Conservation (phyloP, 2,888 invertebrate genomes). For the Coecobrya sp. region DNA sequence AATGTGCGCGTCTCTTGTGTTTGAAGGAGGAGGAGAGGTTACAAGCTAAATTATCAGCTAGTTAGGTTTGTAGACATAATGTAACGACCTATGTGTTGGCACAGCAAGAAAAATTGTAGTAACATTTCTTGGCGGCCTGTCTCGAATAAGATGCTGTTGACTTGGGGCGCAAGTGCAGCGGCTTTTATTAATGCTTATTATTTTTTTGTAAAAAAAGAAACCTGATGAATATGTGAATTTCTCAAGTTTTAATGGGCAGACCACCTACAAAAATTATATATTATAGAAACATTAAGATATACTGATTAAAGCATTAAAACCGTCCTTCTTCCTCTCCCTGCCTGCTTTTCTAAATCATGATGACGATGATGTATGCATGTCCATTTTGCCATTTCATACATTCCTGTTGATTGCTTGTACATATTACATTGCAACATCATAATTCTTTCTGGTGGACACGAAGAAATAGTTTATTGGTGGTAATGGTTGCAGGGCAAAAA, state of each 20-base stretch:
- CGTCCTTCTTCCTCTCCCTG: constrained; percentile 68
- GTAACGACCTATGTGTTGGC: constrained; percentile 32
- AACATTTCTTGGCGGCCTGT: constrained; percentile 19
- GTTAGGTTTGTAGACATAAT: constrained; percentile 28
- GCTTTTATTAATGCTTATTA: constrained; percentile 33
- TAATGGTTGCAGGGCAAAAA: not conserved
- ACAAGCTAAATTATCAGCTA: constrained; percentile 46
- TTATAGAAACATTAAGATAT: constrained; percentile 74
- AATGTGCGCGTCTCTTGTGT: not conserved
- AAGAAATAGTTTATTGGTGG: constrained; percentile 8
- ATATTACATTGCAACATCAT: constrained; percentile 54
- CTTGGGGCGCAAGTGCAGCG: constrained; percentile 30
- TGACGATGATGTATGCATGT: constrained; percentile 43
- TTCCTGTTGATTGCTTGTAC: constrained; percentile 54
- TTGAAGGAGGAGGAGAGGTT: constrained; percentile 22
- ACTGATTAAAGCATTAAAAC: constrained; percentile 72
- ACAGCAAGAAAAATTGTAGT: constrained; percentile 47
- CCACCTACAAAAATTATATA: constrained; percentile 78
- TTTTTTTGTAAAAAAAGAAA: constrained; percentile 18
- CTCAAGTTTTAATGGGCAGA: constrained; percentile 70
- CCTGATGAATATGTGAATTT: constrained; percentile 63
- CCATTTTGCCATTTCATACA: constrained; percentile 46
- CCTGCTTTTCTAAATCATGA: not conserved
- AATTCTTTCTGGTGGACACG: constrained; percentile 61
- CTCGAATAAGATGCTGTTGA: constrained; percentile 39